phyloP scores from a whole-genome alignment of 2,888 invertebrate genomes.

The Drosophila demipolita region DNA sequence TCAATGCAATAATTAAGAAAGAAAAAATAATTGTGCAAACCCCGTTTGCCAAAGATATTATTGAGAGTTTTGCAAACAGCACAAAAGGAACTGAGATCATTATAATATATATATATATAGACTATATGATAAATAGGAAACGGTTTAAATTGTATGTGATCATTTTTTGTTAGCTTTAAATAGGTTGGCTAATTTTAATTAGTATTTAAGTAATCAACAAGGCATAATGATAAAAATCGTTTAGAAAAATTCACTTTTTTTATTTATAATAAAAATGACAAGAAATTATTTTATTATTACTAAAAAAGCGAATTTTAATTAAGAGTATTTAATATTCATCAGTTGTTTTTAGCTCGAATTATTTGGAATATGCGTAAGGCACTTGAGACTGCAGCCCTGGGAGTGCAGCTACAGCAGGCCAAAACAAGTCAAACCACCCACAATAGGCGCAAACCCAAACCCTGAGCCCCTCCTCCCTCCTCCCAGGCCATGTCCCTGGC shows the following conservation, averaged over 20 bases:
- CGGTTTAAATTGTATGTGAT: background rate
- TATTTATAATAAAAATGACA: background rate
- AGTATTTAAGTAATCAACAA: fast-evolving
- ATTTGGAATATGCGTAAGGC: constrained; percentile 58
- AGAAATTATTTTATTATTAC: background rate
- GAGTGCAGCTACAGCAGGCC: constrained; percentile 14
- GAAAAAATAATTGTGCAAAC: constrained; percentile 33
- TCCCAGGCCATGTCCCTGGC: background rate
- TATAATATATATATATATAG: background rate
- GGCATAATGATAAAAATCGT: background rate
- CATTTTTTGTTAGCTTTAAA: background rate
- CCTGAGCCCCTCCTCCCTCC: background rate
- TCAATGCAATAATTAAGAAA: constrained; percentile 80
- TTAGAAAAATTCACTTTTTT: too few species aligned
- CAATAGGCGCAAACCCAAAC: background rate
- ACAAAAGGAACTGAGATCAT: background rate
- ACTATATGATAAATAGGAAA: background rate
- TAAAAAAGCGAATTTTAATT: background rate
- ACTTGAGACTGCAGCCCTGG: constrained; percentile 57
- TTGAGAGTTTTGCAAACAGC: background rate
- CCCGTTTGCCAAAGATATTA: constrained; percentile 1
- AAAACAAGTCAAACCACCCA: background rate
- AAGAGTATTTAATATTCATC: constrained; percentile 13
- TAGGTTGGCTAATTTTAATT: background rate
- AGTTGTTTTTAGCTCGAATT: background rate